These are phyloP conservation scores for Ernsta delagoae DNA, from an alignment of 2,888 invertebrate genomes.

Conservation along the genomic window DNA sequence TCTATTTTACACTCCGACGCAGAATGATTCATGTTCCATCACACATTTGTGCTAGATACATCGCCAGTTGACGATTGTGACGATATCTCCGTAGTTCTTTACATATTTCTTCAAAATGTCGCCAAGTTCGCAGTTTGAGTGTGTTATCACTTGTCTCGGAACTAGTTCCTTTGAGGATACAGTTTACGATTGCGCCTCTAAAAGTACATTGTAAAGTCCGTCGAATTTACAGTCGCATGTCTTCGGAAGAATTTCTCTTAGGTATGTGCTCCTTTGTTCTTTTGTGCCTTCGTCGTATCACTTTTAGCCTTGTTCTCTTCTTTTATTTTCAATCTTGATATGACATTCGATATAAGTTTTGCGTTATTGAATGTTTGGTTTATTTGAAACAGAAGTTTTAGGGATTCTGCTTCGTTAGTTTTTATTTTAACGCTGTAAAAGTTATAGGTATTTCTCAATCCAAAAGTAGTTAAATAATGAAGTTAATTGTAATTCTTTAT, in stretches of 20 bases:
- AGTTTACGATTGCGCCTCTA: slow-evolving; percentile 57
- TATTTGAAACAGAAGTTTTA: neutral
- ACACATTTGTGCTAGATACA: too few species aligned
- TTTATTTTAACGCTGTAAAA: neutral
- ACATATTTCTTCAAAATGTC: neutral
- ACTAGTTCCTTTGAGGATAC: slow-evolving; percentile 66
- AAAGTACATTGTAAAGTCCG: slow-evolving; percentile 63
- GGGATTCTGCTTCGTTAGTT: neutral
- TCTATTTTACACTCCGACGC: too few species aligned
- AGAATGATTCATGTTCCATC: too few species aligned
- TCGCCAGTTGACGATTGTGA: too few species aligned
- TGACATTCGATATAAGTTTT: slow-evolving; percentile 10
- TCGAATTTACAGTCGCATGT: slow-evolving; percentile 56
- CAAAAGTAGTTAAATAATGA: too few species aligned
- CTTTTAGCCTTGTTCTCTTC: slow-evolving; percentile 44
- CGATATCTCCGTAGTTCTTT: too few species aligned
- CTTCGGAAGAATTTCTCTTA: slow-evolving; percentile 37
- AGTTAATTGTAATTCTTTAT: too few species aligned
- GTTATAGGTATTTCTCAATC: too few species aligned
- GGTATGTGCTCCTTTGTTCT: slow-evolving; percentile 48
- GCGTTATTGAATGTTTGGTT: slow-evolving; percentile 9
- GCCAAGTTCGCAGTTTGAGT: slow-evolving; percentile 11
- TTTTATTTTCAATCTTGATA: slow-evolving; percentile 30
- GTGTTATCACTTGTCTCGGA: slow-evolving; percentile 37
- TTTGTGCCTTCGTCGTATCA: slow-evolving; percentile 39